phyloP scores from a whole-genome alignment of 35 echinoderm and acorn worm genomes.

The Apostichopus parvimensis region DNA sequence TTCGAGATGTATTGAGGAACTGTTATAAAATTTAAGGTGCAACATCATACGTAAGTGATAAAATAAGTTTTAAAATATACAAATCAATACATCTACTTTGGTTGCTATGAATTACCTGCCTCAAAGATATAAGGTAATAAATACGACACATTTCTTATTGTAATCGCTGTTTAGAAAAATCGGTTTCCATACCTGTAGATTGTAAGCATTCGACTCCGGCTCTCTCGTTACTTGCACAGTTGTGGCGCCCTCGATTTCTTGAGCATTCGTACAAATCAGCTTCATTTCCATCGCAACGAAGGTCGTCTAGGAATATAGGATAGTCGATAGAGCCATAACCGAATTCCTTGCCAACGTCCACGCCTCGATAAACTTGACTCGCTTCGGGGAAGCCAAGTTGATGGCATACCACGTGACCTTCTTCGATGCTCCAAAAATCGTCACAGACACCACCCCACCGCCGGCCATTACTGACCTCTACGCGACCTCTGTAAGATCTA shows the following conservation, averaged over 20 bases:
- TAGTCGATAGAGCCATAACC: not conserved
- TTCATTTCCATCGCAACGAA: not conserved
- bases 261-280: not conserved
- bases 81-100: too few species aligned
- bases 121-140: too few species aligned
- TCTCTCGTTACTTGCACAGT: not conserved
- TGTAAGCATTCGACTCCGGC: conserved; percentile 12
- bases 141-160: too few species aligned
- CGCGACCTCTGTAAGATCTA: conserved; percentile 2
- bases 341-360: not conserved
- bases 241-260: not conserved
- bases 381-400: conserved; percentile 4
- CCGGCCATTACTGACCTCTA: not conserved
- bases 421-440: conserved; percentile 5
- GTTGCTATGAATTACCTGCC: too few species aligned
- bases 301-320: conserved; percentile 9
- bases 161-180: too few species aligned
- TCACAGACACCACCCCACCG: conserved; percentile 15
- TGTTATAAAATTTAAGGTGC: too few species aligned
- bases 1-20: too few species aligned
- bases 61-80: too few species aligned
- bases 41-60: too few species aligned
- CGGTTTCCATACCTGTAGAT: not conserved
- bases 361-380: not conserved
- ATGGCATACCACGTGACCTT: not conserved